Base-by-base conservation (phyloP, 1,140 invertebrate species). In the Apis mellifera region DNA sequence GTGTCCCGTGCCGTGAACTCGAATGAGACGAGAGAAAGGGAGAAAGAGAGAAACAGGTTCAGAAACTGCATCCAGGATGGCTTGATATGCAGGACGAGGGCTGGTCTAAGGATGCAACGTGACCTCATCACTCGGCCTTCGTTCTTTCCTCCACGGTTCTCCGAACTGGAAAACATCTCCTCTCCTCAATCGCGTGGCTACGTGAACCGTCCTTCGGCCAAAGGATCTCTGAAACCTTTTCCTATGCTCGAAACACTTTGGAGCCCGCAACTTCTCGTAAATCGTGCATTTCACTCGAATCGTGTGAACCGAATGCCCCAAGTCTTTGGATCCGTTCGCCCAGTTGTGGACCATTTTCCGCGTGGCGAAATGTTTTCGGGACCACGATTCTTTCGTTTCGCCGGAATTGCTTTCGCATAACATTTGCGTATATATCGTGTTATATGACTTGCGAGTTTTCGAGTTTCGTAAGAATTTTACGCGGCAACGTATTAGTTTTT, bases 11-110 rank as follows among this genome's bases (percentile, higher is more conserved):
- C n/a, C 48, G 60, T 17, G 52, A 54, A 60, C n/a, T 19, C 78
- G 60, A 71, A 77, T 57, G 65, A 59, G 62, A 57, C 9, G 79
- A 32, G 64, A 21, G 7, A n/a, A 9, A 19, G 13, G 2, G 13
- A 73, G 62, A 32, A 52, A 15, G 54, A 17, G 70, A 3, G 66
- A 42, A 11, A 70, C 21, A 15, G 76, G 54, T 73, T 55, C 64
- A 42, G 32, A 32, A n/a, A 52, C 60, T 62, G 57, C 55, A n/a
- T 65, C n/a, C 52, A 19, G n/a, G 66, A 82, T 66, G 12, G 42
- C 57, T 88, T 87, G 77, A 87, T 87, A 88, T 88, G 86, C 86
- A 87, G 78, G 73, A 72, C 78, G 83, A 68, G 64, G 82, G 68
- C 52, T 48, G 59, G 65, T 84, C 83, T 82, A 75, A 68, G 75